phyloP scores from a whole-genome alignment of 2,888 invertebrate species.

The Xanthorhoe designata region DNA sequence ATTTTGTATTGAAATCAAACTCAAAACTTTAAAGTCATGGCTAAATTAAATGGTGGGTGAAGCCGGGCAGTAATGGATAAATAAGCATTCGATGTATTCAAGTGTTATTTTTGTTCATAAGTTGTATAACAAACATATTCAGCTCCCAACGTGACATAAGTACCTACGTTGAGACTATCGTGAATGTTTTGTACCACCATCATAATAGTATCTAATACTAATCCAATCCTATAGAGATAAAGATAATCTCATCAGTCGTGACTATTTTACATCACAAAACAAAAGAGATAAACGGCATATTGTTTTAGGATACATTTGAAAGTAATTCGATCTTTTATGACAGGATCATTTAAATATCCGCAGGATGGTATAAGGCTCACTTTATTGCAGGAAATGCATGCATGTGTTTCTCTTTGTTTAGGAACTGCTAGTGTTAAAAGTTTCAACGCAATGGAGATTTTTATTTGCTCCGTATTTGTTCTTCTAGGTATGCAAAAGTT shows the following conservation, averaged over 20 bases:
- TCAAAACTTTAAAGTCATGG: no score
- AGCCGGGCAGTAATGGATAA: no score
- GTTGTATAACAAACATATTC: no score
- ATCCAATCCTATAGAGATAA: constrained; percentile 1
- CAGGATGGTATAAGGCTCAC: neutral
- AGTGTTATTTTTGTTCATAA: no score
- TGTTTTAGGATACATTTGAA: constrained; percentile 1
- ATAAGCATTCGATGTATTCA: no score
- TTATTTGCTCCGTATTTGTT: constrained; percentile 1
- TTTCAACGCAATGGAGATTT: constrained; percentile 7
- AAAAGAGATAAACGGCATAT: neutral
- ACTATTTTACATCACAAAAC: constrained; percentile 2
- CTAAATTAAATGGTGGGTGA: no score
- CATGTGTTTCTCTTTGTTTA: constrained; percentile 1
- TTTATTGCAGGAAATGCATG: constrained; percentile 7
- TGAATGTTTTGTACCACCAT: neutral
- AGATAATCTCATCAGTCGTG: constrained; percentile 6
- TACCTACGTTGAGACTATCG: no score
- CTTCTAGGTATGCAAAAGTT: constrained; percentile 28
- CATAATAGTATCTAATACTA: neutral
- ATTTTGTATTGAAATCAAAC: no score
- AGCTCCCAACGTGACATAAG: neutral
- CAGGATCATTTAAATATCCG: constrained; percentile 4
- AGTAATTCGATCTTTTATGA: constrained; percentile 4
- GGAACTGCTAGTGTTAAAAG: neutral